These are phyloP conservation scores for Xiphophorus hellerii DNA, from an alignment of 2,113 vertebrate species.

Conservation along the genomic window DNA sequence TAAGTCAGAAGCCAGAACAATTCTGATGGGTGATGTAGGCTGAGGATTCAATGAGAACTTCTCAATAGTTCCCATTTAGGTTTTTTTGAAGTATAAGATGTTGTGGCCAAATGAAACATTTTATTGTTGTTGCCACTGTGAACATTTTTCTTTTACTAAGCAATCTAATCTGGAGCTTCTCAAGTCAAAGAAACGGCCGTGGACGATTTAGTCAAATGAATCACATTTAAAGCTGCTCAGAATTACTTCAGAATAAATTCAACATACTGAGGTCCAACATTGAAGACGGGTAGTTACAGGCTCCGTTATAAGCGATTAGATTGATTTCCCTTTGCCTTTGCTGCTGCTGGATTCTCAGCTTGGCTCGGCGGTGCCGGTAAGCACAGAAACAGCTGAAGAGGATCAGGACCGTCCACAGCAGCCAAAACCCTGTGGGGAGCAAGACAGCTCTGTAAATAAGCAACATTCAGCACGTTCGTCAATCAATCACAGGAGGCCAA, in stretches of 20 bases:
- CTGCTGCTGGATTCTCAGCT: conserved; percentile 93
- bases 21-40: too few relatives aligned
- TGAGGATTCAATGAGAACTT: too few relatives aligned
- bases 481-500: too few relatives aligned
- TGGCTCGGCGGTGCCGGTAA: conserved; percentile 93
- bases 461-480: not conserved
- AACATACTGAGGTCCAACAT: conserved; percentile 93
- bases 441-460: conserved; percentile 13
- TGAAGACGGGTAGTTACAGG: conserved; percentile 87
- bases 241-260: not conserved
- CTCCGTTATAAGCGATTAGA: conserved; percentile 93
- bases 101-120: too few relatives aligned
- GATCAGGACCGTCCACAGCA: conserved; percentile 93
- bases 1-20: too few relatives aligned
- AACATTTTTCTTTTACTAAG: not conserved
- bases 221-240: not conserved
- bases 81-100: too few relatives aligned
- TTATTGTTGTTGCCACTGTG: too few relatives aligned
- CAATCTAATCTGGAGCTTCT: not conserved
- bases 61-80: too few relatives aligned
- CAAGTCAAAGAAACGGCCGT: not conserved
- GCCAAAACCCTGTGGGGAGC: conserved; percentile 91
- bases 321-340: conserved; percentile 97
- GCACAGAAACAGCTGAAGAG: conserved; percentile 97
- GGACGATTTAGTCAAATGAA: not conserved